Base-by-base conservation (phyloP, 2,797 vertebrate species). In the Xyrichtys novacula region DNA sequence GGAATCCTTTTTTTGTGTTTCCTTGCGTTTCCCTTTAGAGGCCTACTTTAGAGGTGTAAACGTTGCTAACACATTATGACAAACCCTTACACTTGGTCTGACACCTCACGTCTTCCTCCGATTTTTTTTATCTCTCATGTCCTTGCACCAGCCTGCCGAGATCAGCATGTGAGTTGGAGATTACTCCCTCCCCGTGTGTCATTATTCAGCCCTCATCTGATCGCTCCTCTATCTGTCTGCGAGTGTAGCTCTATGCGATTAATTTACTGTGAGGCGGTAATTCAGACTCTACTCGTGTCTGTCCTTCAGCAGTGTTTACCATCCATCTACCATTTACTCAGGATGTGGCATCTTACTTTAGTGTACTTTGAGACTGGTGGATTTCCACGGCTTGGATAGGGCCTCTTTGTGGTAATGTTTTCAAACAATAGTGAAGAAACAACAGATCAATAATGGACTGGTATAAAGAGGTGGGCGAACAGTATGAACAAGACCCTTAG, bases 181-280 rank as follows among this genome's bases (percentile, higher is more conserved):
- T 86, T 80, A 76, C 49, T 15, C 60, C 68, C 22, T 71, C 77
- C 40, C 64, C 2, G 14, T 9, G 56, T 64, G 75, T 85, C 81
- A 85, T 88, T 80, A 83, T 83, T 91, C 88, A 83, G 62, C 71
- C 5, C 78, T 83, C 73, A 57, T 75, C 65, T 25, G 63, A 81
- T 82, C 36, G 3, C 71, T 69, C 49, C 16, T n/a, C 72, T 62
- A 57, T 32, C 64, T 5, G 38, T 71, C 73, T 70, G 40, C 20
- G 48, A 64, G 49, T 52, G 61, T 3, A 15, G 40, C 67, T 40
- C 46, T 3, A 0, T 56, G 80, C 59, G 57, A 64, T 82, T 84
- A 65, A 85, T 80, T 83, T 64, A 70, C 71, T 32, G 23, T 0
- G 11, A 71, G 69, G 71, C 75, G 56, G 56, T 82, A 38, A 78